Evolutionary conservation across 2,797 vertebrate species (phyloP).

Genomic region (Neoniphon sammara): DNA sequence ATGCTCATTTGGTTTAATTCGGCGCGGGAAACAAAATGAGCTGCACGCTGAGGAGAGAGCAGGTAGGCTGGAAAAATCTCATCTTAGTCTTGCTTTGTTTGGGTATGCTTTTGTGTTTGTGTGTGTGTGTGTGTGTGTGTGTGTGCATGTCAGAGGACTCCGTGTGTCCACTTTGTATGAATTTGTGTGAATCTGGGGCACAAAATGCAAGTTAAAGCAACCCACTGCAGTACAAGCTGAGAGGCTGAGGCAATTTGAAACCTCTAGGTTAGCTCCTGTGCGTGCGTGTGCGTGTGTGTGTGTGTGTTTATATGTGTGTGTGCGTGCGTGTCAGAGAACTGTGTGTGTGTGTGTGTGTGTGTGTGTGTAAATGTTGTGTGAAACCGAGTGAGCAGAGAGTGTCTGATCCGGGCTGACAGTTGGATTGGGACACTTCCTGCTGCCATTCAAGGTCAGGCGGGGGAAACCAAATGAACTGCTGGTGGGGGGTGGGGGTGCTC

Average conservation of each 20-base stretch:
- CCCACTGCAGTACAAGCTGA: slow-evolving; percentile 13
- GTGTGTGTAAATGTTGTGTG: slow-evolving; percentile 59
- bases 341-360: too few species aligned
- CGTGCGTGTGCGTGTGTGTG: slow-evolving; percentile 3
- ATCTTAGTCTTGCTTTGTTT: background rate
- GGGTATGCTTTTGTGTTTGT: background rate
- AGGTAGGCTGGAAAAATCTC: too few species aligned
- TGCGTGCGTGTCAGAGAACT: slow-evolving; percentile 39
- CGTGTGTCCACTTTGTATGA: slow-evolving; percentile 4
- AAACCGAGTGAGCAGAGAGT: slow-evolving; percentile 70
- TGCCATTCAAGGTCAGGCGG: slow-evolving; percentile 71
- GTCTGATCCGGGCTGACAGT: slow-evolving; percentile 75
- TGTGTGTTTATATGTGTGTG: background rate
- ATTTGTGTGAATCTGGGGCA: slow-evolving; percentile 23
- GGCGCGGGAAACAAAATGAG: too few species aligned
- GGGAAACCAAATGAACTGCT: slow-evolving; percentile 50
- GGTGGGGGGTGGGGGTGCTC: slow-evolving; percentile 6
- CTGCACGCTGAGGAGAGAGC: too few species aligned
- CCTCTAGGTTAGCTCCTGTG: slow-evolving; percentile 18
- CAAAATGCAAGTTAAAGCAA: slow-evolving; percentile 34
- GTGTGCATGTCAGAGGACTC: background rate
- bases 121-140: slow-evolving; percentile 11
- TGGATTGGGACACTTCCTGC: slow-evolving; percentile 65
- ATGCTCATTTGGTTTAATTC: too few species aligned
- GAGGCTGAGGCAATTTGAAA: slow-evolving; percentile 49